Percentiles rank a stretch among this genome's conserved stretches.
phyloP scores from a whole-genome alignment of 2,888 invertebrate species.

The Unio pictorum region DNA sequence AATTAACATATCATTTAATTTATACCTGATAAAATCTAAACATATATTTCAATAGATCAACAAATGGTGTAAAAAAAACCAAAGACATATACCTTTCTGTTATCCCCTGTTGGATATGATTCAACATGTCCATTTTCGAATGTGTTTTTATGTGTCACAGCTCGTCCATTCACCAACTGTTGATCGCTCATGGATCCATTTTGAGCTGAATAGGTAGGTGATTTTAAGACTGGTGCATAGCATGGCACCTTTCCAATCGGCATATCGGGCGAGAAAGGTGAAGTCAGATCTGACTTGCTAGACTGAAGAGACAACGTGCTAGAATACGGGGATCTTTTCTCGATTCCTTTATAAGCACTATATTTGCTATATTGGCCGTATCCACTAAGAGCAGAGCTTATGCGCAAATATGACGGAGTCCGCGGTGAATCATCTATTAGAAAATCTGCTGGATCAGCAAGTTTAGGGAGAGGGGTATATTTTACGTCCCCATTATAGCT shows the following conservation, averaged over 20 bases:
- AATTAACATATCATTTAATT: no score
- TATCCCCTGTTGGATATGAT: no score
- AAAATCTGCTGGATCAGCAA: constrained; percentile 41
- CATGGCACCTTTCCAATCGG: constrained; percentile 43
- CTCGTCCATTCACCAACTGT: no score
- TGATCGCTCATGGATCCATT: no score
- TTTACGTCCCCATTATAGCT: constrained; percentile 12
- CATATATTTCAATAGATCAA: no score
- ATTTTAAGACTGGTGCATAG: no score
- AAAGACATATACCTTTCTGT: no score
- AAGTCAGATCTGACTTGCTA: constrained; percentile 36
- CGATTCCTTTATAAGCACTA: constrained; percentile 56
- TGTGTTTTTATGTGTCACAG: no score
- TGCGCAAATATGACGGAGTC: constrained; percentile 64
- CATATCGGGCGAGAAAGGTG: constrained; percentile 49
- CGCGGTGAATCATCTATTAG: constrained; percentile 44
- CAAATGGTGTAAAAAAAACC: no score
- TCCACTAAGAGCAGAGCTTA: constrained; percentile 66
- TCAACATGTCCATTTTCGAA: no score
- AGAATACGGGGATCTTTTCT: constrained; percentile 59
- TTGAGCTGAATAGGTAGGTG: no score
- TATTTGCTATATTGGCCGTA: constrained; percentile 63
- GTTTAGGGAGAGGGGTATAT: constrained; percentile 37
- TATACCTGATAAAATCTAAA: no score
- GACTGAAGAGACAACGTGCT: constrained; percentile 57